Evolutionary conservation across 2,113 vertebrate species (phyloP).

Genomic region (Leuciscus idus): DNA sequence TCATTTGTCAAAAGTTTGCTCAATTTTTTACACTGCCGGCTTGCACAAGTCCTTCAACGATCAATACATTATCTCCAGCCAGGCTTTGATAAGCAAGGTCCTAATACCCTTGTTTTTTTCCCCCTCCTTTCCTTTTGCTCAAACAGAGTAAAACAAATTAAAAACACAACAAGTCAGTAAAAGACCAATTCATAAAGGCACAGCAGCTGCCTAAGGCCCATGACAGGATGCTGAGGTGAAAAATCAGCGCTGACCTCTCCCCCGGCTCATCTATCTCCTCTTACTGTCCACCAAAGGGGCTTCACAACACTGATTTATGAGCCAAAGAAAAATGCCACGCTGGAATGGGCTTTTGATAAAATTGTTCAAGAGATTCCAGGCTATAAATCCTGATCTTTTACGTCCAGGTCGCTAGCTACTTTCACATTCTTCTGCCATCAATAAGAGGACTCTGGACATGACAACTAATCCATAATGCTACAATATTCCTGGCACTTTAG

Average conservation of each 20-base stretch:
- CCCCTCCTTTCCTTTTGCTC: conserved; percentile 66
- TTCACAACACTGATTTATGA: conserved; percentile 94
- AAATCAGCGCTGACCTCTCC: conserved; percentile 97
- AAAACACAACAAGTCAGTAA: conserved; percentile 85
- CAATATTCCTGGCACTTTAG: conserved; percentile 83
- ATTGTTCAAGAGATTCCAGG: conserved; percentile 99
- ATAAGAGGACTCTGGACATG: conserved; percentile 87
- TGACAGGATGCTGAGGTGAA: conserved; percentile 89
- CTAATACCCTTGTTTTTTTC: conserved; percentile 58
- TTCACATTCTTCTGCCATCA: conserved; percentile 96
- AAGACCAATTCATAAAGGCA: conserved; percentile 89
- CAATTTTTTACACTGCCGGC: conserved; percentile 62
- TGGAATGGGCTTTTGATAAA: conserved; percentile 99
- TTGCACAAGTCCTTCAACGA: conserved; percentile 72
- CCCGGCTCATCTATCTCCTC: conserved; percentile 96
- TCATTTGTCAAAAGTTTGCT: conserved; percentile 73
- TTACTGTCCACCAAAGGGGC: conserved; percentile 97
- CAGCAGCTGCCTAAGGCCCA: conserved; percentile 86
- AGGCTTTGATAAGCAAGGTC: conserved; percentile 74
- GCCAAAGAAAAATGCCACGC: conserved; percentile 93
- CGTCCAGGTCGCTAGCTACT: conserved; percentile 92
- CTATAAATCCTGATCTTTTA: conserved; percentile 99
- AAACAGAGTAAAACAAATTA: conserved; percentile 83
- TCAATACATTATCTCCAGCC: conserved; percentile 74
- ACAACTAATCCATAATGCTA: conserved; percentile 94